phyloP scores from a whole-genome alignment of 2,113 vertebrate genomes.

The Cyanistes caeruleus region DNA sequence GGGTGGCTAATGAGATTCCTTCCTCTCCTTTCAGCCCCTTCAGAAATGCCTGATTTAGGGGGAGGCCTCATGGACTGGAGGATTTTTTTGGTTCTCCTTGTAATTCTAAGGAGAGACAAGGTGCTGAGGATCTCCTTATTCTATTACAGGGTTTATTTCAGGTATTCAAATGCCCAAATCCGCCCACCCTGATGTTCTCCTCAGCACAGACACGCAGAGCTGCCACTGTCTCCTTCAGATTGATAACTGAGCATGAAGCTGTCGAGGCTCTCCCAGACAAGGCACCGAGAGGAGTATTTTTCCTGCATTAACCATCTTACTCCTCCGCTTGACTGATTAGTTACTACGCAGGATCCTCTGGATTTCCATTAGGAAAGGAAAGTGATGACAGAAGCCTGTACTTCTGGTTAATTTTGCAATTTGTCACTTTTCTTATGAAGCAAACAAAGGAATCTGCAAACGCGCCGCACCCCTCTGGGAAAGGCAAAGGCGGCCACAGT shows the following conservation, averaged over 20 bases:
- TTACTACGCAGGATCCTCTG: background rate
- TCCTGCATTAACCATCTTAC: background rate
- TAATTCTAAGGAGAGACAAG: background rate
- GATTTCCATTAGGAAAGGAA: background rate
- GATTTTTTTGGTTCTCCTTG: background rate
- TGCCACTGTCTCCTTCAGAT: background rate
- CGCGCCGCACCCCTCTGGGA: background rate
- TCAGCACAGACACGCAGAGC: background rate
- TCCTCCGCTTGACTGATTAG: background rate
- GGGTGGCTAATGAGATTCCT: background rate
- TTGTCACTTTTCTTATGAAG: background rate
- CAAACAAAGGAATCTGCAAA: background rate
- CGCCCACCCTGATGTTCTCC: background rate
- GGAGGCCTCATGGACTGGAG: background rate
- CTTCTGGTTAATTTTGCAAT: conserved; percentile 1
- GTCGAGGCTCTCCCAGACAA: background rate
- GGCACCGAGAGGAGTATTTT: background rate
- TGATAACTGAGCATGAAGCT: background rate
- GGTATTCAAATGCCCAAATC: background rate
- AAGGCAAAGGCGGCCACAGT: background rate
- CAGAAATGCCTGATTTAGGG: background rate
- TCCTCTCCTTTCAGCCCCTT: conserved; percentile 12
- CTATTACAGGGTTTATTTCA: background rate
- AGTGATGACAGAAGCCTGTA: background rate
- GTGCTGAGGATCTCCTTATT: background rate